Base-by-base conservation (phyloP, 2,888 invertebrate genomes). In the Philaethria dido region DNA sequence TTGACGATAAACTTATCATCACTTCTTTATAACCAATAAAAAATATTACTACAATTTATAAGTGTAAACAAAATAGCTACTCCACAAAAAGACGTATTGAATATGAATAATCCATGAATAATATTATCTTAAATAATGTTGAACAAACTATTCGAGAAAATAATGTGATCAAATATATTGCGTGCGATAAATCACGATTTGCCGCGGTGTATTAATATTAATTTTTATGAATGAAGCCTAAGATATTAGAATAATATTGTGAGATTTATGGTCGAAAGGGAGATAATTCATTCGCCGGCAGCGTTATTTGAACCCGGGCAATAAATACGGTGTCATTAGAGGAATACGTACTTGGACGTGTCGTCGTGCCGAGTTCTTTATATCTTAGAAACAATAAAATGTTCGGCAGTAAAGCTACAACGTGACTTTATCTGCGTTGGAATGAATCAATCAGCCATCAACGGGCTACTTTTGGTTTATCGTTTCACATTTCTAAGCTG, bases 381-480 rank as follows among this genome's bases (percentile, higher is more conserved):
- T 65, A 62, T 80, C 76, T 74, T 71, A 73, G 77, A 81, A 81
- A 85, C 85, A 87, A 84, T 87, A 87, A 87, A 87, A 83, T 78
- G 80, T 77, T 73, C 70, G 70, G 78, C 80, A 75, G 77, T 86
- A 87, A 87, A 85, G 74, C 75, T 75, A 68, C 75, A 72, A 78
- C 80, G 83, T 78, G 82, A 80, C 81, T 85, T 82, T 86, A 84
- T 86, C 82, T 80, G 74, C 78, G 79, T 77, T 79, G 79, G 82
- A 85, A 86, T 87, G 82, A 87, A 87, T 88, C 87, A 88, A 85
- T 87, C 86, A 82, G 73, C 79, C 77, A 82, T 84, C 83, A 85
- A 82, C 77, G 69, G 70, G 72, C 74, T 77, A 78, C 77, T 80
- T 76, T 75, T 77, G 74, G 73, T 80, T 83, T 79, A 84, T 80